phyloP scores from a whole-genome alignment of 2,888 invertebrate genomes.

The Didymodactylos carnosus region DNA sequence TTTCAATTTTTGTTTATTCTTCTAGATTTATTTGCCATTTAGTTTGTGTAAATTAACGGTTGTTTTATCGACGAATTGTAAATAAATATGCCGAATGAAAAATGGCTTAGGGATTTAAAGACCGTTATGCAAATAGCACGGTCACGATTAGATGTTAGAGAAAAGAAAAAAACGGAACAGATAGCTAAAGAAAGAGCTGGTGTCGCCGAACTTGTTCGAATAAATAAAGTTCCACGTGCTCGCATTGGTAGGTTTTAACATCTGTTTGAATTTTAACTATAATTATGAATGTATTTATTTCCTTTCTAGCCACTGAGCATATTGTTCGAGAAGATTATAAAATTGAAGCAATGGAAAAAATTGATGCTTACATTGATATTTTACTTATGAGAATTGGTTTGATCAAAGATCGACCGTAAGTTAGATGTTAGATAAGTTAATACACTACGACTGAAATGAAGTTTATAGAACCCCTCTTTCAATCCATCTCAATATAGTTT shows the following conservation, averaged over 20 bases:
- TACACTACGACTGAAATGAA: too few species aligned
- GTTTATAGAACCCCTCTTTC: too few species aligned
- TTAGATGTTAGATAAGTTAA: background rate
- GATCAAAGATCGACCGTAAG: conserved; percentile 42
- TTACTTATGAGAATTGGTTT: conserved; percentile 76
- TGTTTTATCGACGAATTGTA: too few species aligned
- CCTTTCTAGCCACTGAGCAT: conserved; percentile 60
- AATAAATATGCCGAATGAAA: background rate
- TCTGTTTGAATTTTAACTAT: too few species aligned
- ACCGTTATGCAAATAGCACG: background rate
- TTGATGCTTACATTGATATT: conserved; percentile 97
- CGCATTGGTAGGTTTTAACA: conserved; percentile 68
- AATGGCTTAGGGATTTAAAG: background rate
- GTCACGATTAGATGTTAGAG: background rate
- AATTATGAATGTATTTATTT: too few species aligned
- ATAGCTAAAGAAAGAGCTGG: conserved; percentile 84
- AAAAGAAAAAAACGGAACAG: conserved; percentile 49
- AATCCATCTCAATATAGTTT: too few species aligned
- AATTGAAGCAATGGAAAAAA: conserved; percentile 93
- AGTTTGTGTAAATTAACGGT: too few species aligned
- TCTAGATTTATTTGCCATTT: too few species aligned
- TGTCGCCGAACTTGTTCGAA: conserved; percentile 65
- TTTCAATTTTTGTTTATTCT: too few species aligned
- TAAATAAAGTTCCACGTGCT: conserved; percentile 45
- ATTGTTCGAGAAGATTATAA: conserved; percentile 96